phyloP scores from a whole-genome alignment of 2,888 invertebrate species.

The Seira musarum region DNA sequence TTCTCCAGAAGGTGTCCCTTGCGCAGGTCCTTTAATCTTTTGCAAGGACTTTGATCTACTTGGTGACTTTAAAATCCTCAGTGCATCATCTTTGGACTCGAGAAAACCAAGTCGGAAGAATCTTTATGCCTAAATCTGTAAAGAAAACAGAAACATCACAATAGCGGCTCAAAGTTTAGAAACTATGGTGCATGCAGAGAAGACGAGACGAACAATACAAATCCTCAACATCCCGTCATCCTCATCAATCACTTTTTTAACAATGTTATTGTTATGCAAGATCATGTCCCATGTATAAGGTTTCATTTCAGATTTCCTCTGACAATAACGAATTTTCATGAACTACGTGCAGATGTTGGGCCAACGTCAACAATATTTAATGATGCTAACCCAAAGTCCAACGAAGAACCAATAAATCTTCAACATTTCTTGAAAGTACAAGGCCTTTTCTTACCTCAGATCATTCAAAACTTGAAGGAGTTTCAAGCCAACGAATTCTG shows the following conservation, averaged over 20 bases:
- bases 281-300: conserved; percentile 25
- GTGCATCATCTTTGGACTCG: conserved; percentile 90
- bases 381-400: neutral
- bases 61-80: conserved; percentile 77
- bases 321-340: too few relatives aligned
- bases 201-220: conserved; percentile 71
- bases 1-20: conserved; percentile 28
- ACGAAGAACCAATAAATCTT: neutral
- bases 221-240: neutral
- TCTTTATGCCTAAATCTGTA: conserved; percentile 69
- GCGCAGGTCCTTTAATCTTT: conserved; percentile 77
- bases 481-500: conserved; percentile 95
- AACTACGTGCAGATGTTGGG: too few relatives aligned
- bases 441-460: conserved; percentile 80
- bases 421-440: neutral
- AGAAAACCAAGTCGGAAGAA: conserved; percentile 86
- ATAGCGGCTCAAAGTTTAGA: too few relatives aligned
- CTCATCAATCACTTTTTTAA: conserved; percentile 11
- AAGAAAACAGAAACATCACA: too few relatives aligned
- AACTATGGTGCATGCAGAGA: conserved; percentile 38
- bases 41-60: conserved; percentile 76
- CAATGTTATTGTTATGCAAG: conserved; percentile 35
- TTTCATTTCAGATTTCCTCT: conserved; percentile 22
- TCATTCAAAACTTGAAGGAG: conserved; percentile 88
- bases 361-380: neutral